Evolutionary conservation across 2,888 invertebrate genomes (phyloP).

Genomic region (Alloplasta piceator): DNA sequence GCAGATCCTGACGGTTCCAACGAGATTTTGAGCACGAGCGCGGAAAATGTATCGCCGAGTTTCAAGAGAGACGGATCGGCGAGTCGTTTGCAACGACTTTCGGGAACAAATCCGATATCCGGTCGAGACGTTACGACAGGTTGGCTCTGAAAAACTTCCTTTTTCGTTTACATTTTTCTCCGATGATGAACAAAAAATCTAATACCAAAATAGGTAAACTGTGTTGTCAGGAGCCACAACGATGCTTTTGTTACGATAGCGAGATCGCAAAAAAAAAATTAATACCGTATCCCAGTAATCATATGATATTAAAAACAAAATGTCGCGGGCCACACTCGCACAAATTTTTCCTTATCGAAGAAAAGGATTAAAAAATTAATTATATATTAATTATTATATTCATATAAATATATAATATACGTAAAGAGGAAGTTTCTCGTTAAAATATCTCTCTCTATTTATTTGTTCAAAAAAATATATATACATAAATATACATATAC

Average conservation of each 20-base stretch:
- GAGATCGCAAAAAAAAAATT: slow-evolving; percentile 42
- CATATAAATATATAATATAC: no score
- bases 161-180: slow-evolving; percentile 1
- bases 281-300: slow-evolving; percentile 2
- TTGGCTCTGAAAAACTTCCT: slow-evolving; percentile 85
- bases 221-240: slow-evolving; percentile 62
- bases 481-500: slow-evolving; percentile 12
- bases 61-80: slow-evolving; percentile 85
- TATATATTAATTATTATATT: slow-evolving; percentile 1
- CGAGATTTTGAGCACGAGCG: slow-evolving; percentile 59
- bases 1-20: slow-evolving; percentile 63
- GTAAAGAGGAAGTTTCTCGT: slow-evolving; percentile 30
- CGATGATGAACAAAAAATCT: neutral
- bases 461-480: slow-evolving; percentile 38
- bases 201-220: slow-evolving; percentile 39
- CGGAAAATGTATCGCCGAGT: slow-evolving; percentile 67
- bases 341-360: slow-evolving; percentile 48
- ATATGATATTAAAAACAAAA: neutral
- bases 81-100: slow-evolving; percentile 87
- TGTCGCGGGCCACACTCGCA: slow-evolving; percentile 43
- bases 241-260: slow-evolving; percentile 63
- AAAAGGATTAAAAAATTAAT: slow-evolving; percentile 36
- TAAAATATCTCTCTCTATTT: slow-evolving; percentile 38
- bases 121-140: slow-evolving; percentile 89
- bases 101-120: slow-evolving; percentile 90